These are phyloP conservation scores for Drosophila atripex DNA, from an alignment of 2,888 invertebrate genomes.

Conservation along the genomic window DNA sequence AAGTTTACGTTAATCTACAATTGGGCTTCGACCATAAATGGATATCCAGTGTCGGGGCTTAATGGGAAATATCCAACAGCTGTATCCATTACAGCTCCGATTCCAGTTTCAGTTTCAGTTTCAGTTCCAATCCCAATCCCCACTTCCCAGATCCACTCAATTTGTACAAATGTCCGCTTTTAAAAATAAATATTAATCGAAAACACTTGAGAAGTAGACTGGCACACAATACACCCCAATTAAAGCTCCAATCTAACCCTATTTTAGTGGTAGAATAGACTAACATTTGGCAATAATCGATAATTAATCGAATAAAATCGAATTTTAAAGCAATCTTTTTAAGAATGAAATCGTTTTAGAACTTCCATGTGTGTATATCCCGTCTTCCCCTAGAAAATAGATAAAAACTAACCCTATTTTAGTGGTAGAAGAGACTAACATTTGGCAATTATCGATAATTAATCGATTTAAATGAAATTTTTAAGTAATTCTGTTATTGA, in stretches of 20 bases:
- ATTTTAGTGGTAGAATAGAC: background rate
- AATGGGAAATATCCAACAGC: conserved; percentile 3
- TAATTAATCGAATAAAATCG: too few species aligned
- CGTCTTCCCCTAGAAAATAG: too few species aligned
- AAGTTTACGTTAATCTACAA: conserved; percentile 8
- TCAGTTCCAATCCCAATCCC: background rate
- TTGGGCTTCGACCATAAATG: background rate
- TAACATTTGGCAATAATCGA: background rate
- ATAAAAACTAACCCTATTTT: too few species aligned
- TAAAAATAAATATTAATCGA: background rate
- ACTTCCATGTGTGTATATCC: too few species aligned
- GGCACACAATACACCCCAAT: background rate
- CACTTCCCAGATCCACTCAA: background rate
- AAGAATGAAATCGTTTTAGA: too few species aligned
- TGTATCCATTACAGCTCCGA: background rate
- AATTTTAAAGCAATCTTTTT: too few species aligned
- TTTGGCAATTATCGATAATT: too few species aligned
- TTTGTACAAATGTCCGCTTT: background rate
- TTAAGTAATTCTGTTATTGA: too few species aligned
- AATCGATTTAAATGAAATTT: too few species aligned
- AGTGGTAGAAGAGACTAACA: too few species aligned
- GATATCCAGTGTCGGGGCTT: conserved; percentile 10
- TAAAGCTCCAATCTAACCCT: background rate
- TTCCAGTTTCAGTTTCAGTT: background rate
- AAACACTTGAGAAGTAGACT: conserved; percentile 1